A percentile compares a stretch with the other conserved stretches of the same genome.
Evolutionary conservation across 2,797 vertebrate species (phyloP).

Genomic region (Antrozous pallidus): DNA sequence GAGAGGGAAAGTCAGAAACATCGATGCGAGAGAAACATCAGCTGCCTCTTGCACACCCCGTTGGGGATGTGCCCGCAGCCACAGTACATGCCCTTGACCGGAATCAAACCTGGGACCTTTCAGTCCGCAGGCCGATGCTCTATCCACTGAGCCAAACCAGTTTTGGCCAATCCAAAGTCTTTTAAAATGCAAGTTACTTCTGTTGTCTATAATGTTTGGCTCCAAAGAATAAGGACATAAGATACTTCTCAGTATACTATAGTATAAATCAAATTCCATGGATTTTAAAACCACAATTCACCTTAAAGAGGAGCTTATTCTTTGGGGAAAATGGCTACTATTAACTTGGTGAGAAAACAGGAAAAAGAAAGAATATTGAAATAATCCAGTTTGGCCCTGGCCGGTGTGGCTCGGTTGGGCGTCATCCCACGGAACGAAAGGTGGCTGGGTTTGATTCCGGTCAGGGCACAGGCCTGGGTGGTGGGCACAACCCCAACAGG

Average conservation of each 20-base stretch:
- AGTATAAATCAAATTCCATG: not conserved
- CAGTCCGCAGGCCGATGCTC: no score
- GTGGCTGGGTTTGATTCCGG: not conserved
- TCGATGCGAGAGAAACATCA: no score
- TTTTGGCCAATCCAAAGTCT: not conserved
- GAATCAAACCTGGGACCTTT: no score
- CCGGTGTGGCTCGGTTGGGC: not conserved
- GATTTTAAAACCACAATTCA: slow-evolving; percentile 1
- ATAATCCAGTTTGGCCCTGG: not conserved
- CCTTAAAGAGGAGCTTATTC: slow-evolving; percentile 11
- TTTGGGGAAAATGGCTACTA: not conserved
- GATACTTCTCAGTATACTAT: not conserved
- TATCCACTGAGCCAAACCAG: no score
- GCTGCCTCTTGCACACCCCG: no score
- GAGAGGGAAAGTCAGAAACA: no score
- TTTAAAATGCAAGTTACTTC: not conserved
- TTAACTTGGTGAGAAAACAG: slow-evolving; percentile 44
- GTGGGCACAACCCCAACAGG: not conserved
- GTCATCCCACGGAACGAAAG: not conserved
- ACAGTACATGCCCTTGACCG: no score
- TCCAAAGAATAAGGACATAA: slow-evolving; percentile 14
- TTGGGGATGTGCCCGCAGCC: no score
- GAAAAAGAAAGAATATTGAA: slow-evolving; percentile 3
- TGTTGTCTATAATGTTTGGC: not conserved
- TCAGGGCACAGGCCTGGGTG: not conserved